These are phyloP conservation scores for Scaptomyza montana DNA, from an alignment of 1,140 invertebrate species.

Conservation along the genomic window DNA sequence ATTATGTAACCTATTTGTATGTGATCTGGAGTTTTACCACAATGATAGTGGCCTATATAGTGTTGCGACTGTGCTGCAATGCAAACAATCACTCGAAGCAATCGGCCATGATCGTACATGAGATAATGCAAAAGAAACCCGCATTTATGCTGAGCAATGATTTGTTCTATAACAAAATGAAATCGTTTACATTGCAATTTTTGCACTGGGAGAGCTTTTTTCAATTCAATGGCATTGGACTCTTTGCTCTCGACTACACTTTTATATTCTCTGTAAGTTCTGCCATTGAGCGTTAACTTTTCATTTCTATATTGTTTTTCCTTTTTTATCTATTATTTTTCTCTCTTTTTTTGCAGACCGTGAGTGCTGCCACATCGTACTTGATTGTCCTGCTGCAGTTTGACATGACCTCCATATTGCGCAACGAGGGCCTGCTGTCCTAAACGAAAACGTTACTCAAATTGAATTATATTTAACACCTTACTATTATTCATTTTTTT, in stretches of 20 bases:
- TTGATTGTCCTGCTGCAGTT: constrained; percentile 83
- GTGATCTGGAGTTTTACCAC: constrained; percentile 77
- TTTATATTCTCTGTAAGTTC: constrained; percentile 82
- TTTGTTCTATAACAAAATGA: constrained; percentile 83
- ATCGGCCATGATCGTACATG: constrained; percentile 82
- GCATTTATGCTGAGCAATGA: constrained; percentile 82
- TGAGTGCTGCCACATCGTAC: constrained; percentile 83
- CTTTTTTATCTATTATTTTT: constrained; percentile 2
- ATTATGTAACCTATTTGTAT: constrained; percentile 72
- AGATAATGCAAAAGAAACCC: constrained; percentile 84
- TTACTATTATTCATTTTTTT: not conserved
- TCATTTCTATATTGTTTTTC: not conserved
- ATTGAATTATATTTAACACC: constrained; percentile 38
- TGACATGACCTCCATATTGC: constrained; percentile 79
- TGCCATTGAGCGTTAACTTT: not conserved
- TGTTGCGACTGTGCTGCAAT: constrained; percentile 77
- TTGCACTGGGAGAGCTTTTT: constrained; percentile 82
- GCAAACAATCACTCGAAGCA: constrained; percentile 78
- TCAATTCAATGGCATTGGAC: constrained; percentile 81
- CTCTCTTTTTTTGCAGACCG: constrained; percentile 63
- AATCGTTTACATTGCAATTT: constrained; percentile 81
- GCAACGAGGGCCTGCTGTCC: constrained; percentile 67
- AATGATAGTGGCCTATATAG: constrained; percentile 79
- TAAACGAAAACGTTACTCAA: constrained; percentile 48
- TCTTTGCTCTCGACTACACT: constrained; percentile 81